A percentile compares a stretch with the other conserved stretches of the same genome.
These are phyloP conservation scores for Melospiza melodia DNA, from an alignment of 2,113 vertebrate species.

Conservation along the genomic window DNA sequence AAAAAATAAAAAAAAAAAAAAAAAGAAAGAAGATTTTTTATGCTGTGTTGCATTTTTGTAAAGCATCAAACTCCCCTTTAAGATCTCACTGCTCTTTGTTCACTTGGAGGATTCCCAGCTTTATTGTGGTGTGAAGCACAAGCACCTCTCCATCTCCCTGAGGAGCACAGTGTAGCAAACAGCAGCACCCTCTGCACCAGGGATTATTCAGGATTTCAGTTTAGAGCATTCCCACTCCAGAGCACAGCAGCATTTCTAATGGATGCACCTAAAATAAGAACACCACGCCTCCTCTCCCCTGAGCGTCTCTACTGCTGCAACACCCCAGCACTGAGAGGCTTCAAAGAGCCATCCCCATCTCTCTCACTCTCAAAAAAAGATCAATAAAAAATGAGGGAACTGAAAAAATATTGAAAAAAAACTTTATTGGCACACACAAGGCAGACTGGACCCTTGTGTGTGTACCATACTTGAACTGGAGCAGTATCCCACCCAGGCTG, in stretches of 20 bases:
- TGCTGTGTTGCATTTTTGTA: neutral
- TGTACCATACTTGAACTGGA: rapidly evolving
- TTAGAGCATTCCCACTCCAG: neutral
- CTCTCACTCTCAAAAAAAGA: neutral
- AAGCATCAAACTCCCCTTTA: neutral
- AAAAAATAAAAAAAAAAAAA: neutral
- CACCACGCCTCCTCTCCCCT: rapidly evolving
- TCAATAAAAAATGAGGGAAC: neutral
- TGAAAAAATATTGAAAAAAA: neutral
- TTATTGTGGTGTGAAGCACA: neutral
- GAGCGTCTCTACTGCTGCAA: neutral
- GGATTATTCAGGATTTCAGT: neutral
- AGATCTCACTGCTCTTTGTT: neutral
- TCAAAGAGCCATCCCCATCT: neutral
- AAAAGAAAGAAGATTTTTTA: neutral
- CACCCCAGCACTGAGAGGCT: rapidly evolving
- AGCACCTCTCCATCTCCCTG: neutral
- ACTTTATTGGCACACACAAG: neutral
- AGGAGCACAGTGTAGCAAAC: rapidly evolving
- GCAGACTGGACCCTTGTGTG: neutral
- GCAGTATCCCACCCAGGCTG: neutral
- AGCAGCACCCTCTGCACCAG: neutral
- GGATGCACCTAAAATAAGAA: neutral
- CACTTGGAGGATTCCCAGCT: neutral
- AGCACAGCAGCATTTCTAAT: neutral